phyloP scores from a whole-genome alignment of 2,888 invertebrate species.

The Cremastobaeus sp. region DNA sequence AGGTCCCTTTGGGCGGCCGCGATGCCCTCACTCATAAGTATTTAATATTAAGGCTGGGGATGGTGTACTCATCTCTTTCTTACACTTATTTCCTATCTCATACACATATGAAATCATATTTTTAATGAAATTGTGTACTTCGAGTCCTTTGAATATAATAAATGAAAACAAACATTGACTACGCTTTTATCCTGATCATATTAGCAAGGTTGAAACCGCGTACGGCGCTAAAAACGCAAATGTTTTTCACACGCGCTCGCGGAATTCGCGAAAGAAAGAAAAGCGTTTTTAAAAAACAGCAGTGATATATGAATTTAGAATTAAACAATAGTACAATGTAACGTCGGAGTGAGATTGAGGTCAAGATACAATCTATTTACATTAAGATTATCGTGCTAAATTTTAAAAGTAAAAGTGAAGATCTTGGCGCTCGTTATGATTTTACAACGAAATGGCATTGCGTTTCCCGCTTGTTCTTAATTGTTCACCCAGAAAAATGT shows the following conservation, averaged over 20 bases:
- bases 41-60: too few species aligned
- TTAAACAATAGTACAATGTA: conserved; percentile 50
- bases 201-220: conserved; percentile 3
- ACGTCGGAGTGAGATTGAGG: conserved; percentile 35
- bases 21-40: too few species aligned
- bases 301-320: conserved; percentile 39
- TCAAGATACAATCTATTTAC: conserved; percentile 48
- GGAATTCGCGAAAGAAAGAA: conserved; percentile 22
- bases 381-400: conserved; percentile 38
- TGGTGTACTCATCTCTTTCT: too few species aligned
- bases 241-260: conserved; percentile 24
- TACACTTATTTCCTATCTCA: too few species aligned
- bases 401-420: conserved; percentile 44
- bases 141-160: too few species aligned
- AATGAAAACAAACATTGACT: too few species aligned
- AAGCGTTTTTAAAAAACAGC: conserved; percentile 14
- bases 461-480: too few species aligned
- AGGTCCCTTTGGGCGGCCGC: too few species aligned
- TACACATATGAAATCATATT: too few species aligned
- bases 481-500: too few species aligned
- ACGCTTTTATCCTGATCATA: too few species aligned
- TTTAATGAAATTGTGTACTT: too few species aligned
- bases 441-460: conserved; percentile 11
- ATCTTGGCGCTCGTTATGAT: conserved; percentile 23
- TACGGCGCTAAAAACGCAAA: conserved; percentile 13